phyloP scores from a whole-genome alignment of 2,797 vertebrate genomes.

The Sparidentex hasta region DNA sequence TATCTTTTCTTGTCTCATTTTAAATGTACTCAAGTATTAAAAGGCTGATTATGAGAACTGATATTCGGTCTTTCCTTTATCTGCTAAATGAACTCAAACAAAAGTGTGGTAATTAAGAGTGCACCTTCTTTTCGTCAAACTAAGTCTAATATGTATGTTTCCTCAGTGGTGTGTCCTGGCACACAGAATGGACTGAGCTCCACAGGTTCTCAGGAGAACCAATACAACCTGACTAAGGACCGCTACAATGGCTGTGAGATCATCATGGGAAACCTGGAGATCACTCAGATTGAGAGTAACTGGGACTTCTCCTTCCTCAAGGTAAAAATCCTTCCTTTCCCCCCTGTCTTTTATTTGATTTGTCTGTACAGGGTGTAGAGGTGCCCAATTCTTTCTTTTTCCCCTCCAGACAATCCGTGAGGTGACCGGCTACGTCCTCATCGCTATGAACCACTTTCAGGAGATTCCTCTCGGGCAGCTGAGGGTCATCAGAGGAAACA shows the following conservation, averaged over 20 bases:
- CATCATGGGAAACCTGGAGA: conserved; percentile 97
- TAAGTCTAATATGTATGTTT: neutral
- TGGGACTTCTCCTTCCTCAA: conserved; percentile 93
- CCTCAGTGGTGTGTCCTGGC: conserved; percentile 90
- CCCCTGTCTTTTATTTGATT: neutral
- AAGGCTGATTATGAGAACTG: no score
- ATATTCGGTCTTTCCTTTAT: no score
- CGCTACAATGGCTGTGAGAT: conserved; percentile 93
- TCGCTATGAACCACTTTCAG: conserved; percentile 93
- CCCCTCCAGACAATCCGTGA: conserved; percentile 92
- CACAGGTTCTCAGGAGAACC: conserved; percentile 89
- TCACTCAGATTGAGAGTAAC: conserved; percentile 91
- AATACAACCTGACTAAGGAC: conserved; percentile 90
- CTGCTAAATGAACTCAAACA: no score
- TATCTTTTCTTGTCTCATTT: no score
- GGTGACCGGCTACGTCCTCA: conserved; percentile 96
- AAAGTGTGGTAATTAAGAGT: neutral
- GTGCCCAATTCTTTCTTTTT: neutral
- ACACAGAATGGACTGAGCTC: conserved; percentile 95
- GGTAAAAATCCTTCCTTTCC: conserved; percentile 76
- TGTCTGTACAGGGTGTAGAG: neutral
- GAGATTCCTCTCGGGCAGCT: conserved; percentile 91
- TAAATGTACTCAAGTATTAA: no score
- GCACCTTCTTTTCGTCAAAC: neutral
- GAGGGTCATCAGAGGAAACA: conserved; percentile 92